Base-by-base conservation (phyloP, 2,113 vertebrate genomes). In the Erinaceus europaeus region DNA sequence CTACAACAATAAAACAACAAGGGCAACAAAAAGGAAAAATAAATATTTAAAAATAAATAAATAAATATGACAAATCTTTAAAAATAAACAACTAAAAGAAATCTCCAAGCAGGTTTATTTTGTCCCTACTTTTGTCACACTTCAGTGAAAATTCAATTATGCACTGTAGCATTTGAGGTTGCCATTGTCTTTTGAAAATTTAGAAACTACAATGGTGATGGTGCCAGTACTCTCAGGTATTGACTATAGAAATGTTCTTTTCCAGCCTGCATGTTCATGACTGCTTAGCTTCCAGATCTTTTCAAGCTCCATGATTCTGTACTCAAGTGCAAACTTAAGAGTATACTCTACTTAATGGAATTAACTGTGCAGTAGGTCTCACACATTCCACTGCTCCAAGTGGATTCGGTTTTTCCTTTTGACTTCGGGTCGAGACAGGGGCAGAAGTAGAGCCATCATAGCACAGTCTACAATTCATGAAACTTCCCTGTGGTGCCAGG, bases 121-220 rank as follows among this genome's bases (percentile, higher is more conserved):
- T 29, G 61, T 40, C 18, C 44, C 21, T 17, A 2, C 14, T n/a
- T n/a, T n/a, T n/a, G n/a, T n/a, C n/a, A 44, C 6, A 20, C 53
- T 32, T 18, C 25, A 52, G 38, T 36, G 68, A 57, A 78, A 62
- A 48, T 9, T 20, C 40, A 42, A 50, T 32, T 21, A 21, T 5
- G 13, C 25, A 3, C 0, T 4, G 27, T 6, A 18, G 38, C 59
- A 42, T 81, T 1, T 34, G 44, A 62, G 32, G 20, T 10, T n/a
- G 11, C 48, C 17, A 18, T 42, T 46, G 50, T 32, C 72, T 55
- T 69, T 83, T 44, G n/a, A 34, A 52, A 76, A 23, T 9, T 40
- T 9, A 59, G 34, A 52, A 4, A 52, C 11, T 32, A n/a, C 13
- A 27, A 0, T 0, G 14, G 29, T 42, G 46, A 29, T 11, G 52